Evolutionary conservation across 2,888 invertebrate species (phyloP).

Genomic region (Drosophila aldrichi): DNA sequence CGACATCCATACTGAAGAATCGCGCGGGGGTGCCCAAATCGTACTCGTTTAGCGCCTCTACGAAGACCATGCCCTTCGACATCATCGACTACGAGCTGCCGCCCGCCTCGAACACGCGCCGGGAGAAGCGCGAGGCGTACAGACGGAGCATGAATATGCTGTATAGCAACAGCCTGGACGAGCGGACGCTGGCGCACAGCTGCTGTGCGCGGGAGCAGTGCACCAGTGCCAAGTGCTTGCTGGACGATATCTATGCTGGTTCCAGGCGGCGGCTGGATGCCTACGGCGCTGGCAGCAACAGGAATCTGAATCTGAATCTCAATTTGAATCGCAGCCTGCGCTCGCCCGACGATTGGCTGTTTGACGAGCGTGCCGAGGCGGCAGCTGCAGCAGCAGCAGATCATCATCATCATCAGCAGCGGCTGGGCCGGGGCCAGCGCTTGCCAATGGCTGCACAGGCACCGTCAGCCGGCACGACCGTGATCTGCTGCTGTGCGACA

Average conservation of each 20-base stretch:
- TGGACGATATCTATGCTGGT: slow-evolving; percentile 83
- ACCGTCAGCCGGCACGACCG: slow-evolving; percentile 48
- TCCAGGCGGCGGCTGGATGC: slow-evolving; percentile 49
- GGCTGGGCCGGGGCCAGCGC: slow-evolving; percentile 53
- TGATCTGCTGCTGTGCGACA: slow-evolving; percentile 83
- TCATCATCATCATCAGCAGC: slow-evolving; percentile 15
- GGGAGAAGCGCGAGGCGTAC: slow-evolving; percentile 83
- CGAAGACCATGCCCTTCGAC: slow-evolving; percentile 84
- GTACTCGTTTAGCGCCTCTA: slow-evolving; percentile 84
- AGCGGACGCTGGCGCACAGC: slow-evolving; percentile 67
- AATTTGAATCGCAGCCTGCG: slow-evolving; percentile 64
- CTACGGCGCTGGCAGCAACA: slow-evolving; percentile 74
- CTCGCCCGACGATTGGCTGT: slow-evolving; percentile 82
- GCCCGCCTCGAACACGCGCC: slow-evolving; percentile 75
- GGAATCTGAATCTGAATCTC: slow-evolving; percentile 63
- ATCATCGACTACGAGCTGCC: slow-evolving; percentile 85
- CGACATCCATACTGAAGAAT: slow-evolving; percentile 82
- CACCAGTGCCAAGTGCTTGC: slow-evolving; percentile 83
- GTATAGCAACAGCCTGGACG: slow-evolving; percentile 81
- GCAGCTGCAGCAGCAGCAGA: slow-evolving; percentile 29
- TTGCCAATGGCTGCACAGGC: slow-evolving; percentile 18
- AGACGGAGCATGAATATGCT: slow-evolving; percentile 82
- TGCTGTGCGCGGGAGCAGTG: slow-evolving; percentile 84
- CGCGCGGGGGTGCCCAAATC: slow-evolving; percentile 84
- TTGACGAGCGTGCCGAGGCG: slow-evolving; percentile 76